These are phyloP conservation scores for Porites cylindrica DNA, from an alignment of 92 coral and sea anemone species.

Conservation along the genomic window DNA sequence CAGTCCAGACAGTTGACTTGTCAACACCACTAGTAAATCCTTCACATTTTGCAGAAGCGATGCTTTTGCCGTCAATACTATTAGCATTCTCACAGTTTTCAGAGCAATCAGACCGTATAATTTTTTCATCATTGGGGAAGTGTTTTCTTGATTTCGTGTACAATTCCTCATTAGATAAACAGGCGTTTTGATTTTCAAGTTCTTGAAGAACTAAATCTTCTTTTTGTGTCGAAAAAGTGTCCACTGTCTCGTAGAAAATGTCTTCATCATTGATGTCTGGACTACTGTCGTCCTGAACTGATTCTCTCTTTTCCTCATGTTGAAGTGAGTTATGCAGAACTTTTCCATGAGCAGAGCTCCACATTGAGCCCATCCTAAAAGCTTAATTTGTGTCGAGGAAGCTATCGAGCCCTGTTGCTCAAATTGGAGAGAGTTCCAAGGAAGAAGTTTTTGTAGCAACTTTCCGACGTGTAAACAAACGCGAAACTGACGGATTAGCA, in stretches of 20 bases:
- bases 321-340: slow-evolving; percentile 5
- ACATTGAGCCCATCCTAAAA: slow-evolving; percentile 23
- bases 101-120: not conserved
- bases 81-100: not conserved
- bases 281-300: slow-evolving; percentile 2
- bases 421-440: not conserved
- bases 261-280: slow-evolving; percentile 15
- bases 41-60: not conserved
- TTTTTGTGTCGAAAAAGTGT: not conserved
- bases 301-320: not conserved
- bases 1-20: not conserved
- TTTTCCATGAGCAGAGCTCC: slow-evolving; percentile 2
- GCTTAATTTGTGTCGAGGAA: not conserved
- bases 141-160: not conserved
- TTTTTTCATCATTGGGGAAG: not conserved
- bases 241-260: slow-evolving; percentile 31
- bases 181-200: not conserved
- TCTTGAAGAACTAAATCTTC: not conserved
- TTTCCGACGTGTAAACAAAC: no score
- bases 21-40: not conserved
- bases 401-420: not conserved
- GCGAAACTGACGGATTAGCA: not conserved
- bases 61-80: not conserved
- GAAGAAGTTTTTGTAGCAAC: not conserved
- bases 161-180: not conserved